Base-by-base conservation (phyloP, 2,113 vertebrate genomes). In the Pitta sordida region DNA sequence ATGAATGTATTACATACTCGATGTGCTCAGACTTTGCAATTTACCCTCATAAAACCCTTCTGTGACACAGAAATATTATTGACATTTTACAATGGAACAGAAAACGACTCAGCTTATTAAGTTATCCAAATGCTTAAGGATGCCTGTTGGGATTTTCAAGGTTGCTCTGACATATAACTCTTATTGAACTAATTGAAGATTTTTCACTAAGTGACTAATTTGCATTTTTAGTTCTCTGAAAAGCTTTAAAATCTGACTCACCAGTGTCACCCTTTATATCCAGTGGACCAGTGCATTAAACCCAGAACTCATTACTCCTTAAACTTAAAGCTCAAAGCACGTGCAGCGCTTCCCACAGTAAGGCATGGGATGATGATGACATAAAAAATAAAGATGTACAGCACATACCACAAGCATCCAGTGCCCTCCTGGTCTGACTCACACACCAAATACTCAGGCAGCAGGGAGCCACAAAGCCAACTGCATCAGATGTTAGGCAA, bases 161-260 rank as follows among this genome's bases (percentile, higher is more conserved):
- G 62, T 69, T 68, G 39, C 44, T 84, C 56, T 89, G 84, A 91
- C 81, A 92, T 49, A 43, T n/a, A 86, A 74, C 19, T 83, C 52
- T 67, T 59, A 71, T 2, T 93, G 86, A 91, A 84, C 36, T 87
- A 89, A 91, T 51, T 89, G 81, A 88, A 86, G 64, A 55, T 63
- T 82, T 94, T 86, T 86, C 84, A 82, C 46, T 78, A 71, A 94
- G 86, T 75, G 44, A 30, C 39, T 79, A 51, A 84, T 89, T 59
- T 70, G n/a, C 73, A 92, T 63, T 75, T 86, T 82, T 10, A 68
- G 55, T 86, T 93, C 75, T 84, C 64, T 55, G 52, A 86, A 92
- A 65, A 75, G 51, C 56, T 78, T 84, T 81, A 63, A 63, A 84
- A 94, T 18, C 52, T 94, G 78, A 92, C 65, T 92, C 43, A 55